A percentile compares a stretch with the other conserved stretches of the same genome.
phyloP scores from a whole-genome alignment of 2,888 invertebrate species.

The Seira sanloemensis region DNA sequence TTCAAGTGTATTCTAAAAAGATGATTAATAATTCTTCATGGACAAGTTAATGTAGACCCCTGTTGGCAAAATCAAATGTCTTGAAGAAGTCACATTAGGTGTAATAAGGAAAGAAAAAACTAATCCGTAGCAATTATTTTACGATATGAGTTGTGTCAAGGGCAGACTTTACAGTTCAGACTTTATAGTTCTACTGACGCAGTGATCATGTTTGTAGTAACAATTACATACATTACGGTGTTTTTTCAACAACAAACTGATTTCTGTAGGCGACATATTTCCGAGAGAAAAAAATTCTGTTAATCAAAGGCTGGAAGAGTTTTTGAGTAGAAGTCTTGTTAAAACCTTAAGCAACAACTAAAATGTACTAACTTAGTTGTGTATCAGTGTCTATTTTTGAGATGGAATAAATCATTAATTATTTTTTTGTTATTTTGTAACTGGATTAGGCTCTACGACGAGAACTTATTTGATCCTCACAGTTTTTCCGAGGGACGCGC shows the following conservation, averaged over 20 bases:
- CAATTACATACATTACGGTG: not conserved
- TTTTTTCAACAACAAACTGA: not conserved
- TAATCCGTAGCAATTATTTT: not conserved
- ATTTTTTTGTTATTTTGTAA: not conserved
- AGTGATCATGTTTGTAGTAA: not conserved
- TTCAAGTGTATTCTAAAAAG: not conserved
- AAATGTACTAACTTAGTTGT: not conserved
- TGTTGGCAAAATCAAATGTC: not conserved
- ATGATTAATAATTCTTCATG: not conserved
- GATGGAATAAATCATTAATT: not conserved
- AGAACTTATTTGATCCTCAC: too few species aligned
- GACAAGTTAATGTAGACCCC: not conserved
- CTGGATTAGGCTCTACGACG: too few species aligned
- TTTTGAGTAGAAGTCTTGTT: not conserved
- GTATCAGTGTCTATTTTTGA: not conserved
- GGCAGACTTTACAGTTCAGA: not conserved
- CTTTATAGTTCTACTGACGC: not conserved
- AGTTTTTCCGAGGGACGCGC: too few species aligned
- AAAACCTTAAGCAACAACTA: not conserved
- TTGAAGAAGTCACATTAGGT: not conserved
- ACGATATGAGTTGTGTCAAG: not conserved
- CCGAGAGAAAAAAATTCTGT: too few species aligned
- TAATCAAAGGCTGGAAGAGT: too few species aligned
- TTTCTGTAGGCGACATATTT: not conserved
- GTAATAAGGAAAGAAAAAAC: too few species aligned